These are phyloP conservation scores for Rhadinocentrus ornatus DNA, from an alignment of 2,797 vertebrate species.

Conservation along the genomic window DNA sequence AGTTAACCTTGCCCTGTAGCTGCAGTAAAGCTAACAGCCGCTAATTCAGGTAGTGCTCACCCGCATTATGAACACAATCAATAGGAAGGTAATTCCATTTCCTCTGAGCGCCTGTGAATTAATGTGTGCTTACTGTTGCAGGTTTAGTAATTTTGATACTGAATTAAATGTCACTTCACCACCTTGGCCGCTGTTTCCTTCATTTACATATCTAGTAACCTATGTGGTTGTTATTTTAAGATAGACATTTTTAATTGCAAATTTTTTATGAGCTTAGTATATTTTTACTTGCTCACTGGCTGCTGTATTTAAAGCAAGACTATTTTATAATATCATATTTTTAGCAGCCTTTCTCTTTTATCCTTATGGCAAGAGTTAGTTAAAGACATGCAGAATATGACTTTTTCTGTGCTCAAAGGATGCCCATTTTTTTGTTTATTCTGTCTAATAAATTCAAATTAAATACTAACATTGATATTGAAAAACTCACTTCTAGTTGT, in stretches of 20 bases:
- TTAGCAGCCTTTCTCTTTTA: neutral
- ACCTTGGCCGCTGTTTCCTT: neutral
- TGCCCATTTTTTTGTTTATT: neutral
- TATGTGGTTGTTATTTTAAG: conserved; percentile 1
- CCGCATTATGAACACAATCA: conserved; percentile 54
- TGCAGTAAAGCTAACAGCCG: conserved; percentile 43
- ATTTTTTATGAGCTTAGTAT: neutral
- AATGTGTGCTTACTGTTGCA: neutral
- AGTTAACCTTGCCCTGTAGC: conserved; percentile 59
- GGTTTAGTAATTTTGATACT: neutral
- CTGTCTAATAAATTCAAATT: neutral
- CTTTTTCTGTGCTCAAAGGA: neutral
- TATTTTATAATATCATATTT: neutral
- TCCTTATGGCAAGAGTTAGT: neutral
- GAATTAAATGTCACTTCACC: neutral
- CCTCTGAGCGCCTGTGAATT: conserved; percentile 13
- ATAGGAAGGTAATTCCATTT: conserved; percentile 52
- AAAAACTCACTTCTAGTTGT: neutral
- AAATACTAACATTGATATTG: neutral
- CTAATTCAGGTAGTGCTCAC: conserved; percentile 47
- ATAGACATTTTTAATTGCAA: neutral
- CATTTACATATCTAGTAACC: neutral
- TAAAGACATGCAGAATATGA: neutral
- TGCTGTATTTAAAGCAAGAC: neutral
- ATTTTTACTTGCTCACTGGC: neutral